These are phyloP conservation scores for Trachemys scripta DNA, from an alignment of 2,113 vertebrate species.

Conservation along the genomic window DNA sequence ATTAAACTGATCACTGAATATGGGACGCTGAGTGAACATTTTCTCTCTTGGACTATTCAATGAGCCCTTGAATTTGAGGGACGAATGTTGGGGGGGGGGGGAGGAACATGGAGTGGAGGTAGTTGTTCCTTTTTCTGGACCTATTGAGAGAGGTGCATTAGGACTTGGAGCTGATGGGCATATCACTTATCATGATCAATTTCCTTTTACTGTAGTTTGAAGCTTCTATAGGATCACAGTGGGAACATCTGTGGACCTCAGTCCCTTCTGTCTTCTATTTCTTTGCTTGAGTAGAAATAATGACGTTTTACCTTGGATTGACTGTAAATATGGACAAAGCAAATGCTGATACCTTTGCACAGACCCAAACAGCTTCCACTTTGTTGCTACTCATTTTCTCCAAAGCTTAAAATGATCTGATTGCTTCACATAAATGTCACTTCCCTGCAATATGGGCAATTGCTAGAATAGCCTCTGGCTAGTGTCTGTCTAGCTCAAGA, in stretches of 20 bases:
- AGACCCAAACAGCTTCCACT: not conserved
- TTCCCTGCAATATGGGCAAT: not conserved
- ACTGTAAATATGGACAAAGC: slow-evolving; percentile 6
- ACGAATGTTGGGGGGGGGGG: not conserved
- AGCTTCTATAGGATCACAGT: not conserved
- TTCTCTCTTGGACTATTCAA: not conserved
- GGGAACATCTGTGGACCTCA: not conserved
- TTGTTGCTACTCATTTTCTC: not conserved
- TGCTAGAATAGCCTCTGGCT: slow-evolving; percentile 51
- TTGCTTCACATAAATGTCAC: not conserved
- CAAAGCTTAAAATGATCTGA: accelerated
- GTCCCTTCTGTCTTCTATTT: not conserved
- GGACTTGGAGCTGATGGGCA: not conserved
- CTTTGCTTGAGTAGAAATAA: slow-evolving; percentile 15
- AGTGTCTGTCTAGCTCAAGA: slow-evolving; percentile 21
- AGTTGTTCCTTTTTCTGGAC: slow-evolving; percentile 8
- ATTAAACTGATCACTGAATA: slow-evolving; percentile 54
- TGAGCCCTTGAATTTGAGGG: not conserved
- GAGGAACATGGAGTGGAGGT: slow-evolving; percentile 22
- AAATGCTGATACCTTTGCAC: not conserved
- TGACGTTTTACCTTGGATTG: not conserved
- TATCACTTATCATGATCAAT: not conserved
- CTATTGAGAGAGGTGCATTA: not conserved
- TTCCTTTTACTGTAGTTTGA: slow-evolving; percentile 7
- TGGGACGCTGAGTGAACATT: slow-evolving; percentile 21